A percentile compares a stretch with the other conserved stretches of the same genome.
Evolutionary conservation across 2,888 invertebrate species (phyloP).

Genomic region (Synergus umbraculus): DNA sequence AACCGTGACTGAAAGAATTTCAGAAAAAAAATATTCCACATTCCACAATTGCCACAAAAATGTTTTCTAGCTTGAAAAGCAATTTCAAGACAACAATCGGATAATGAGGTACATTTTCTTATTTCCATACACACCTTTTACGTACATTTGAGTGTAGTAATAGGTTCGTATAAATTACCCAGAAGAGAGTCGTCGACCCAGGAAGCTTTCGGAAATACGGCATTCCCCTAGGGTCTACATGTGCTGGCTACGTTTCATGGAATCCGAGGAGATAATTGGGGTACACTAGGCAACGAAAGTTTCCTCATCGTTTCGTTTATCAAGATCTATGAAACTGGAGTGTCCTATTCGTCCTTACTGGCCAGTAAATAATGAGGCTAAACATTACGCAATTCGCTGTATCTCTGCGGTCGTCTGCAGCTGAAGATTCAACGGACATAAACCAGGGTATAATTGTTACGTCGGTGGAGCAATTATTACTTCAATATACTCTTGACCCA

Average conservation of each 20-base stretch:
- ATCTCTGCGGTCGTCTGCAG: not conserved
- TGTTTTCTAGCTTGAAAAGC: too few relatives aligned
- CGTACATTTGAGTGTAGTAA: not conserved
- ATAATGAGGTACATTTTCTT: not conserved
- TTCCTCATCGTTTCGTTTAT: slow-evolving; percentile 30
- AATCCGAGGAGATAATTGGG: slow-evolving; percentile 23
- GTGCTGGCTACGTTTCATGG: not conserved
- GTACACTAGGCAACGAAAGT: slow-evolving; percentile 28
- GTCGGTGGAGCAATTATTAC: slow-evolving; percentile 57
- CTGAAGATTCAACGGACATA: slow-evolving; percentile 35
- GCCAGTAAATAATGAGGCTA: slow-evolving; percentile 6
- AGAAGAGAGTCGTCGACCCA: slow-evolving; percentile 6
- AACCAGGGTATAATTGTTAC: slow-evolving; percentile 56
- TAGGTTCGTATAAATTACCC: not conserved
- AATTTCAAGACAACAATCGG: not conserved
- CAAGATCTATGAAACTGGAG: slow-evolving; percentile 32
- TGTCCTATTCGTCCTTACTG: slow-evolving; percentile 36
- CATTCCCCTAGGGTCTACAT: slow-evolving; percentile 11
- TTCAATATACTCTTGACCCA: slow-evolving; percentile 60
- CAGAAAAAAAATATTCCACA: too few relatives aligned
- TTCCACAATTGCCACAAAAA: too few relatives aligned
- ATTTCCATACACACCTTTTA: not conserved
- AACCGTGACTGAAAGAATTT: too few relatives aligned
- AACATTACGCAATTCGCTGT: not conserved
- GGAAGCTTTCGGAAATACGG: slow-evolving; percentile 14